These are phyloP conservation scores for Tragelaphus oryx DNA, from an alignment of 2,797 vertebrate species.

Conservation along the genomic window DNA sequence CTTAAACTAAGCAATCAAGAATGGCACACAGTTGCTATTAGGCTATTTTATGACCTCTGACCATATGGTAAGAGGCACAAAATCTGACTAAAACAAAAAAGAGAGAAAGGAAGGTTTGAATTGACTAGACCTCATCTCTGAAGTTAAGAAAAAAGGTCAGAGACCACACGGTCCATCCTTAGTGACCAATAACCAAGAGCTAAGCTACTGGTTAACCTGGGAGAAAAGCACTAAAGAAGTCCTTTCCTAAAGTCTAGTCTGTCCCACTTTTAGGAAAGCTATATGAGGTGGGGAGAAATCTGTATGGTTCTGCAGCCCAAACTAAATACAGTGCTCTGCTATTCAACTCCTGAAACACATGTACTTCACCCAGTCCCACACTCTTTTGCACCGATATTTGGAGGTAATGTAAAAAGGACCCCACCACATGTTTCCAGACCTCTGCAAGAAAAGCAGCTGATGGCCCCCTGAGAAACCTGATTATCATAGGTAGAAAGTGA, in stretches of 20 bases:
- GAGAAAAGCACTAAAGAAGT: not conserved
- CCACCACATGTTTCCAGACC: not conserved
- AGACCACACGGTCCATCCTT: not conserved
- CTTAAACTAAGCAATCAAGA: slow-evolving; percentile 38
- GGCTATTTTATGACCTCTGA: slow-evolving; percentile 16
- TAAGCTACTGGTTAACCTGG: not conserved
- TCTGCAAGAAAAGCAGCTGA: slow-evolving; percentile 49
- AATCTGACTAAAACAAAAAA: slow-evolving; percentile 39
- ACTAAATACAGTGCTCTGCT: not conserved
- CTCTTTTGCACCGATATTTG: not conserved
- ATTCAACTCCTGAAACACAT: not conserved
- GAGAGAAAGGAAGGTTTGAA: slow-evolving; percentile 2
- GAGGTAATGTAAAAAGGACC: slow-evolving; percentile 21
- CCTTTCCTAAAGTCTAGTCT: not conserved
- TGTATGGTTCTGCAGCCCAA: not conserved
- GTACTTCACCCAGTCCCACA: not conserved
- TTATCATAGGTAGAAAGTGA: slow-evolving; percentile 21
- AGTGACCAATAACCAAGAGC: not conserved
- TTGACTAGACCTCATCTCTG: slow-evolving; percentile 12
- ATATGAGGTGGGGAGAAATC: not conserved
- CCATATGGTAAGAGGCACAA: not conserved
- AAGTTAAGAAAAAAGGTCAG: not conserved
- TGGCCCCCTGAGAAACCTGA: slow-evolving; percentile 45
- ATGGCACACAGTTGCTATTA: not conserved
- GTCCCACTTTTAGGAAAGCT: not conserved